phyloP scores from a whole-genome alignment of 2,113 vertebrate species.

The Promerops cafer region DNA sequence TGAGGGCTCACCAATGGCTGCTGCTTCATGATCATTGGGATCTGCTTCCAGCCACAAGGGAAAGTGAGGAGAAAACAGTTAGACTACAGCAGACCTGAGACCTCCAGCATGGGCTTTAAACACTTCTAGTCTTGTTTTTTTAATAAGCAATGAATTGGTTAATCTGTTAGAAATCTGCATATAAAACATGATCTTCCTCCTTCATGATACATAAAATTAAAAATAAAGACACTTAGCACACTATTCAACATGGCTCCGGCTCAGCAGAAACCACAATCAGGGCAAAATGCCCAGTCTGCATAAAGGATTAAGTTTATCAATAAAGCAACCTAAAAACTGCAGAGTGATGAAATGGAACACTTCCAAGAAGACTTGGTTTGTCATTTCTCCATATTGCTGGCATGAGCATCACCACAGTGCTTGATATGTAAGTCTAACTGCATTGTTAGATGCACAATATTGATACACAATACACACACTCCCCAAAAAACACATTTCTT shows the following conservation, averaged over 20 bases:
- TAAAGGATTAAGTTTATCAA: background rate
- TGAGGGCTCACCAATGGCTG: rapidly evolving
- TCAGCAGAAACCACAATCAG: background rate
- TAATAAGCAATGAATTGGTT: background rate
- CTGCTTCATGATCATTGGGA: background rate
- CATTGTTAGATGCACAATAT: too few relatives aligned
- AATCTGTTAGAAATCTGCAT: background rate
- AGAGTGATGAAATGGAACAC: background rate
- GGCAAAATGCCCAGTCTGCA: background rate
- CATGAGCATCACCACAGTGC: background rate
- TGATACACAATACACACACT: background rate
- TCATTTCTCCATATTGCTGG: background rate
- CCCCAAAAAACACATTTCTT: rapidly evolving
- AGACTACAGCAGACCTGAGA: background rate
- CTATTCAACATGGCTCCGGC: background rate
- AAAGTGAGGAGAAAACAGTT: background rate
- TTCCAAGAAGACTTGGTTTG: background rate
- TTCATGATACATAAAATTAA: background rate
- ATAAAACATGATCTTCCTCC: background rate
- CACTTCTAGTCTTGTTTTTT: background rate
- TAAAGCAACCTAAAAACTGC: background rate
- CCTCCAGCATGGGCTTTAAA: background rate
- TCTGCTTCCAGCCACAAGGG: background rate
- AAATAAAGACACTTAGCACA: background rate
- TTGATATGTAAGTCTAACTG: background rate